Evolutionary conservation across 1,140 invertebrate species (phyloP), one percentile per base, ranked within the genome.

Genomic region (Hydropsyche tenuis): DNA sequence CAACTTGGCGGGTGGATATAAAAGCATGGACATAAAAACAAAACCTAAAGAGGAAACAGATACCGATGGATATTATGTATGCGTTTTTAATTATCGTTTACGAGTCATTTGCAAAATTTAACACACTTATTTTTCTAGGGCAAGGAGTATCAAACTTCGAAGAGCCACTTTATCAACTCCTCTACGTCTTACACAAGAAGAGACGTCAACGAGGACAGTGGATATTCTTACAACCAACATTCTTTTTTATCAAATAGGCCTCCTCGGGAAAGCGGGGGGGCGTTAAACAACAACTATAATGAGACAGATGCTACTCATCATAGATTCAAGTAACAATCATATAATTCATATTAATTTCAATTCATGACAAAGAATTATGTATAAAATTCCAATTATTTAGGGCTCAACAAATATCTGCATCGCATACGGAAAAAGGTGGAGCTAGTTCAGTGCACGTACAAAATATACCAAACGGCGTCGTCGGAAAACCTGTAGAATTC

Each of bases 401-500:
- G 16, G 4, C 16, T 53, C 20, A 16, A 53, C 48, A 53, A 18
- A 30, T 51, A 82, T 84, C 14, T 80, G 81, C 76, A 83, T 84
- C 69, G 82, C 83, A 79, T 87, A 86, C 79, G 79, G 83, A 83
- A 79, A 82, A 81, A 77, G 86, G 81, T 77, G 88, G 89, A 85
- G 91, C 94, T 62, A 88, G 89, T 80, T 89, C 93, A 76, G 94
- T 98, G 78, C 88, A 91, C 81, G 94, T 99, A 60, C 93, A 90
- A 78, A 89, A 91, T 72, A 93, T 94, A 78, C 91, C 94, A 60
- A 92, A 96, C 83, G 94, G 93, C 72, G 86, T 93, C 16, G 88
- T 97, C 22, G 94, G 95, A 75, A 89, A 94, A 82, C 94, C 94
- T 51, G 94, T 98, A 11, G 93, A 96, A 83, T 99, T 99, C 87